Conservation (phyloP, 2,888 invertebrate species). For the Heliothis peltigera region DNA sequence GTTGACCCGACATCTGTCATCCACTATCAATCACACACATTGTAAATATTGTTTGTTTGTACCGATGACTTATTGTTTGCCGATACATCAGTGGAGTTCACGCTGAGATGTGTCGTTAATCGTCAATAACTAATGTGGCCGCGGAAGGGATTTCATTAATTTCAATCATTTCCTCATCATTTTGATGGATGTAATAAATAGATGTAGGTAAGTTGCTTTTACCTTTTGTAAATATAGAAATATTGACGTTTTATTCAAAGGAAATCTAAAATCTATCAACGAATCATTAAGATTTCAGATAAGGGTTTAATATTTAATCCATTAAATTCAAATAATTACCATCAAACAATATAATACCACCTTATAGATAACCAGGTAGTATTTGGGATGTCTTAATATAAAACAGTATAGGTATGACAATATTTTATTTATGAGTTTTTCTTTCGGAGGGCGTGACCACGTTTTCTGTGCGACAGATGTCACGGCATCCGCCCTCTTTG, state of each 20-base stretch:
- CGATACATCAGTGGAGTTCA: conserved; percentile 75
- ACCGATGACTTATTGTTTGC: conserved; percentile 82
- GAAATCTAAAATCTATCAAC: neutral
- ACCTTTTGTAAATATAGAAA: neutral
- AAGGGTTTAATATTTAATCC: neutral
- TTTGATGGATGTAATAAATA: conserved; percentile 31
- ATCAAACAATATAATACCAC: neutral
- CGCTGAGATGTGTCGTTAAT: conserved; percentile 76
- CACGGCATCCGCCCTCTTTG: conserved; percentile 81
- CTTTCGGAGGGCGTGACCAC: conserved; percentile 80
- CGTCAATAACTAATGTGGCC: conserved; percentile 56
- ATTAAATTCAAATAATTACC: neutral
- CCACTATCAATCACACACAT: conserved; percentile 84
- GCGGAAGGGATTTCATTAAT: conserved; percentile 60
- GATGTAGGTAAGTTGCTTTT: conserved; percentile 28
- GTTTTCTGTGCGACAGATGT: conserved; percentile 85
- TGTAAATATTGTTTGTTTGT: conserved; percentile 84
- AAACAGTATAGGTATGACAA: conserved; percentile 55
- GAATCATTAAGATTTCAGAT: too few relatives aligned
- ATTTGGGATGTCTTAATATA: neutral
- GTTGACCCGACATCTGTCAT: conserved; percentile 85
- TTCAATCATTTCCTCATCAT: conserved; percentile 55
- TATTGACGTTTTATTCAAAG: neutral
- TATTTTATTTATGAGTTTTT: conserved; percentile 75
- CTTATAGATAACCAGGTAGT: neutral